phyloP scores from a whole-genome alignment of 1,140 invertebrate species.

The Leguminivora glycinivorella region DNA sequence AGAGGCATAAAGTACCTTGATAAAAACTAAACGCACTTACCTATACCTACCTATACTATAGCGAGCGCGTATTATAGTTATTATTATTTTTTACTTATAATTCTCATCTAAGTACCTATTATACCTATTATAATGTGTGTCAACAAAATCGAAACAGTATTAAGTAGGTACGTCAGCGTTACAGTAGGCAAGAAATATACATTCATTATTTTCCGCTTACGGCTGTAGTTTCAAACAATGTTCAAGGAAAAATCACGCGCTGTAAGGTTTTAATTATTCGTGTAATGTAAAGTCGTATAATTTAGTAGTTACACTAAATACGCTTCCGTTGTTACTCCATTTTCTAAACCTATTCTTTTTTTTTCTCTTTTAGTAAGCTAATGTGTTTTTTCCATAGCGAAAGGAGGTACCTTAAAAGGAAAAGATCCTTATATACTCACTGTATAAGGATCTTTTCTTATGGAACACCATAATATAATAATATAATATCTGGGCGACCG shows the following conservation, averaged over 20 bases:
- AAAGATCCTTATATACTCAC: too few species aligned
- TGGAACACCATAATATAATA: too few species aligned
- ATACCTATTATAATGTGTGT: not conserved
- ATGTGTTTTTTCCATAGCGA: too few species aligned
- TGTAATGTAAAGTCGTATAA: not conserved
- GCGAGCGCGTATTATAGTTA: not conserved
- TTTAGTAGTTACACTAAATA: not conserved
- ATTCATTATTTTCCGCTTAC: conserved; percentile 3
- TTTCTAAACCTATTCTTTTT: not conserved
- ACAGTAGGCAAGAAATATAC: not conserved
- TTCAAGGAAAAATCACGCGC: conserved; percentile 14
- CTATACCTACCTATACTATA: too few species aligned
- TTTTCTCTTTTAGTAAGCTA: not conserved
- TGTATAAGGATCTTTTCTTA: too few species aligned
- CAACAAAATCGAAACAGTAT: not conserved
- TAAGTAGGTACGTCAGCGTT: conserved; percentile 1
- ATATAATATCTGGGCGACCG: too few species aligned
- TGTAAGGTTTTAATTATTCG: not conserved
- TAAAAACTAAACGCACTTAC: too few species aligned
- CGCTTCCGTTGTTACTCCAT: not conserved
- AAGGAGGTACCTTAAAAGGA: too few species aligned
- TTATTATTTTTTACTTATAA: not conserved
- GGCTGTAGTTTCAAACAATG: conserved; percentile 1
- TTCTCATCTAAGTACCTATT: not conserved
- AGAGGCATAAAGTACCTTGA: too few species aligned